Evolutionary conservation across 2,797 vertebrate genomes (phyloP).

Genomic region (Xerus rutilus): DNA sequence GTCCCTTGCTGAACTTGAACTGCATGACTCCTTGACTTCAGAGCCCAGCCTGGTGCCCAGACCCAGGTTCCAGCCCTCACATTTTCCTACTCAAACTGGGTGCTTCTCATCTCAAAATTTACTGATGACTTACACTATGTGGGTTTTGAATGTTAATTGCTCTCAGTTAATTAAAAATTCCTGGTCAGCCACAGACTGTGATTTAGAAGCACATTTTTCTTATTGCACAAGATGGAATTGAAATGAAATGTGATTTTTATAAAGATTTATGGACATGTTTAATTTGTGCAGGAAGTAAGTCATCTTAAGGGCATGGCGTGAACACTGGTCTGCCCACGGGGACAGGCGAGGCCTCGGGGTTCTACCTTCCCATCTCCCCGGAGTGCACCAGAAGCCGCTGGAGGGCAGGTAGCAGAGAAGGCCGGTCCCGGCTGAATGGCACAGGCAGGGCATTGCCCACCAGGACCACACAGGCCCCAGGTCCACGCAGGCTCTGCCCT

Average conservation of each 20-base stretch:
- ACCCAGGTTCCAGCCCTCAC: neutral
- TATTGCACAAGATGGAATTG: neutral
- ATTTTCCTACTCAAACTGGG: neutral
- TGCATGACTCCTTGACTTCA: neutral
- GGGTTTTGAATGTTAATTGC: neutral
- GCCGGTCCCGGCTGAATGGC: rapidly evolving
- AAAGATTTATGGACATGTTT: neutral
- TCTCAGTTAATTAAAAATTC: neutral
- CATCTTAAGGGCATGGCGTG: neutral
- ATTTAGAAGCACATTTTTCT: neutral
- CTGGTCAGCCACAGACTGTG: neutral
- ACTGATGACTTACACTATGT: neutral
- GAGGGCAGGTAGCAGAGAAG: neutral
- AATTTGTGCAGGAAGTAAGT: neutral
- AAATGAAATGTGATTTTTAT: neutral
- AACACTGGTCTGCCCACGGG: neutral
- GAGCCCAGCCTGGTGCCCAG: no score
- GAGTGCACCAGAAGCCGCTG: neutral
- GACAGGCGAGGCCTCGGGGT: neutral
- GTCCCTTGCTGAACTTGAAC: rapidly evolving
- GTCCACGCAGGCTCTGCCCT: neutral
- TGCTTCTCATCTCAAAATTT: neutral
- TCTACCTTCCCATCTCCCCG: neutral
- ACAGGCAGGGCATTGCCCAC: neutral
- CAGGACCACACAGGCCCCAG: no score